Percentiles rank a stretch among this genome's conserved stretches.
Conservation (phyloP, 2,888 invertebrate species). For the Rhyacophila evoluta region DNA sequence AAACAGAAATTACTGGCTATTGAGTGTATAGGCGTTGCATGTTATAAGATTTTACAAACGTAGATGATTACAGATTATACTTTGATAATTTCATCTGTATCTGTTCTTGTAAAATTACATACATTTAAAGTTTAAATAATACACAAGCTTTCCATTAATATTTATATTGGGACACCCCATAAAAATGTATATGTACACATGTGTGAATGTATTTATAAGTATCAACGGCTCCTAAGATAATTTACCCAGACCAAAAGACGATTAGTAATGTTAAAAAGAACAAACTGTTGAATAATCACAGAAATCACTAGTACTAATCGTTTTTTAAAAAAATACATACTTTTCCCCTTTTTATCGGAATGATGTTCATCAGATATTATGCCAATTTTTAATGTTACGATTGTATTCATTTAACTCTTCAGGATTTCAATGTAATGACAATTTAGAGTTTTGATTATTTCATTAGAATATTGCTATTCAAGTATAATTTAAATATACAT, state of each 20-base stretch:
- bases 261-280: slow-evolving; percentile 22
- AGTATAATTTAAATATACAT: neutral
- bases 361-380: slow-evolving; percentile 1
- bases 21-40: slow-evolving; percentile 22
- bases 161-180: slow-evolving; percentile 46
- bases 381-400: neutral
- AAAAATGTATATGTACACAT: slow-evolving; percentile 50
- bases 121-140: neutral
- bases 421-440: neutral
- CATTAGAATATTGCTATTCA: neutral
- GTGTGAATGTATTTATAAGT: slow-evolving; percentile 51
- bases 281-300: slow-evolving; percentile 42
- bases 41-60: neutral
- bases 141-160: slow-evolving; percentile 27
- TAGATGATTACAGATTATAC: slow-evolving; percentile 1
- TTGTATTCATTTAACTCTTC: neutral
- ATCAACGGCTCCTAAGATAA: slow-evolving; percentile 54
- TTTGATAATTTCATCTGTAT: slow-evolving; percentile 8
- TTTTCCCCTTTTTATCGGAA: neutral
- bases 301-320: slow-evolving; percentile 43
- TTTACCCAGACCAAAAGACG: slow-evolving; percentile 29
- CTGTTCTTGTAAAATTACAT: neutral
- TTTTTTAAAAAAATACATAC: neutral
- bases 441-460: neutral
- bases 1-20: neutral